A percentile compares a stretch with the other conserved stretches of the same genome.
These are phyloP conservation scores for Darwinula stevensoni DNA, from an alignment of 2,888 invertebrate species.

Conservation along the genomic window DNA sequence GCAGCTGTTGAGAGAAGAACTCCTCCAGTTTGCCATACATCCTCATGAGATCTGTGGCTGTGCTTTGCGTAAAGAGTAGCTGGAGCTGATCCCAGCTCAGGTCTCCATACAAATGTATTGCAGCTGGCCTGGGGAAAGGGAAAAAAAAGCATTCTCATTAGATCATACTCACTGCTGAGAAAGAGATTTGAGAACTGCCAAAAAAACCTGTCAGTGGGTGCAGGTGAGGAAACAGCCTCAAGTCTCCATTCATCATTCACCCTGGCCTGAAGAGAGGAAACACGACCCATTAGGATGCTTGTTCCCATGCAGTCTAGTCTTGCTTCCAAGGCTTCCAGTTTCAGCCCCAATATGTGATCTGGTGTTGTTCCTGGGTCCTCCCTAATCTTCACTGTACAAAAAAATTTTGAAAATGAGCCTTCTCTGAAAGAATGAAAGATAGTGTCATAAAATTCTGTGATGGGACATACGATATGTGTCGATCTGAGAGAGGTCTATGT, in stretches of 20 bases:
- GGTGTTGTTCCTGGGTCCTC: conserved; percentile 74
- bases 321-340: conserved; percentile 55
- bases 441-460: too few relatives aligned
- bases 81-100: conserved; percentile 86
- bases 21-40: conserved; percentile 89
- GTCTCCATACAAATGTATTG: conserved; percentile 71
- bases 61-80: conserved; percentile 84
- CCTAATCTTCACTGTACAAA: conserved; percentile 38
- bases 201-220: too few relatives aligned
- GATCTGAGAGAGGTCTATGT: conserved; percentile 62
- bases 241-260: conserved; percentile 68
- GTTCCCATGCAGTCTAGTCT: conserved; percentile 95
- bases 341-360: conserved; percentile 50
- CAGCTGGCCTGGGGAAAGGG: conserved; percentile 31
- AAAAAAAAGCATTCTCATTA: too few relatives aligned
- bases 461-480: conserved; percentile 38
- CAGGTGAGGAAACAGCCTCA: neutral
- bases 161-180: too few relatives aligned
- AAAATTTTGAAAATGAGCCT: too few relatives aligned
- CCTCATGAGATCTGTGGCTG: conserved; percentile 81
- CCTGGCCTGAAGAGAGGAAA: conserved; percentile 46
- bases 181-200: too few relatives aligned
- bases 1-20: conserved; percentile 87
- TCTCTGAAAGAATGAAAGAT: too few relatives aligned
- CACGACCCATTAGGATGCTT: conserved; percentile 66